Conservation (phyloP, 2,113 vertebrate genomes). For the Lophura nycthemera region DNA sequence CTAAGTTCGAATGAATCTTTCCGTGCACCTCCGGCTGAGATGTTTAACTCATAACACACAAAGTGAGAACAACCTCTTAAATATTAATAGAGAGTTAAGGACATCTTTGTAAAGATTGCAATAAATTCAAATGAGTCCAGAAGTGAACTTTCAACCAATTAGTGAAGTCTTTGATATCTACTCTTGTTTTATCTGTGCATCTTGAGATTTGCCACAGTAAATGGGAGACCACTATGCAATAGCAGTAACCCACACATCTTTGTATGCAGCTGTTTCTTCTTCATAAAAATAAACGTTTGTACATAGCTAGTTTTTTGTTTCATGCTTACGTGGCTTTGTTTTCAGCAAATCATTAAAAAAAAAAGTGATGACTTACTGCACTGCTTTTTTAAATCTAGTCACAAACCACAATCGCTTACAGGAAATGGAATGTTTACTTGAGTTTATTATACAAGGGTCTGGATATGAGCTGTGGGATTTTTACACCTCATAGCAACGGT, state of each 20-base stretch:
- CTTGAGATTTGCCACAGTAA: background rate
- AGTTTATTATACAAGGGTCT: conserved; percentile 90
- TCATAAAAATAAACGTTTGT: conserved; percentile 7
- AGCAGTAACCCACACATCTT: background rate
- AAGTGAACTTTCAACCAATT: background rate
- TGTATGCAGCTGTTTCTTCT: background rate
- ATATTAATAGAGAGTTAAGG: background rate
- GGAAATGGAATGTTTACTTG: conserved; percentile 95
- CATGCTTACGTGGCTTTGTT: conserved; percentile 77
- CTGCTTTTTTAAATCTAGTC: conserved; percentile 84
- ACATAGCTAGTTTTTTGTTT: conserved; percentile 1
- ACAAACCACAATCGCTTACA: conserved; percentile 87
- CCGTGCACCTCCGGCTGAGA: fast-evolving
- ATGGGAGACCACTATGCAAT: background rate
- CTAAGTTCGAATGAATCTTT: background rate
- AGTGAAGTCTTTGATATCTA: background rate
- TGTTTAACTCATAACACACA: background rate
- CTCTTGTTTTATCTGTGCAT: background rate
- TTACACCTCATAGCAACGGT: conserved; percentile 89
- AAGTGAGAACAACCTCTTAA: background rate
- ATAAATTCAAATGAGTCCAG: background rate
- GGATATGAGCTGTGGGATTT: conserved; percentile 88
- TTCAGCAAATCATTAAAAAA: conserved; percentile 77
- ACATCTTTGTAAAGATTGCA: background rate
- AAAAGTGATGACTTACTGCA: conserved; percentile 80